Base-by-base conservation (phyloP, 2,113 vertebrate species). In the Eulacestoma nigropectus region DNA sequence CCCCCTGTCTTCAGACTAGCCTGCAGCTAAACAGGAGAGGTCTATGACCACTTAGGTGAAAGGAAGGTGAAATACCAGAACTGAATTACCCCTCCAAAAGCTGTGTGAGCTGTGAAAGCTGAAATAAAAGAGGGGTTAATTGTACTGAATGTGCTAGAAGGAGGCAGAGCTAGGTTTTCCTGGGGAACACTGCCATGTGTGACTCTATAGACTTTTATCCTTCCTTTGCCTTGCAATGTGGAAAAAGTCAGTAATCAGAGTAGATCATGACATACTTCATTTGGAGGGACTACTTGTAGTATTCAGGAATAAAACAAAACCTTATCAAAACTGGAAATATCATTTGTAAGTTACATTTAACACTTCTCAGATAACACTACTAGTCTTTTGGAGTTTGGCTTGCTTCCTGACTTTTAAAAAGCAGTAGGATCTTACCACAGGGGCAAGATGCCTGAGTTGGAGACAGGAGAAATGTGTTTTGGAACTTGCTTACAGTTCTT, bases 221-320 rank as follows among this genome's bases (percentile, higher is more conserved):
- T 93, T 94, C 57, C 65, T 90, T 84, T 96, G 95, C 92, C 90
- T 81, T 68, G 37, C 56, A n/a, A 6, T 1, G 20, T 87, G 95
- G 93, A 97, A 96, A 96, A 93, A 86, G 60, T 41, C 83, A 53
- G 92, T 92, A 83, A 93, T 62, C 68, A n/a, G 76, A 90, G 82
- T 37, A 60, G 73, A 44, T 93, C 49, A 27, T 69, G 41, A 87
- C 27, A 10, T 39, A 67, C 44, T 77, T 80, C 56, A 22, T 60
- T 92, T 78, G 33, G 72, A 92, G 21, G 13, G 35, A 70, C 72
- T 67, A 65, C 25, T 88, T 87, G 68, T 42, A 59, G 46, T 62
- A 57, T 62, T 65, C 44, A 47, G n/a, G 33, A 72, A 68, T 69
- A 80, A 94, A 57, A 1, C 13, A 82, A 93, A 94, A 59, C 19